Conservation (phyloP, 2,797 vertebrate genomes). For the Saxicola maurus region DNA sequence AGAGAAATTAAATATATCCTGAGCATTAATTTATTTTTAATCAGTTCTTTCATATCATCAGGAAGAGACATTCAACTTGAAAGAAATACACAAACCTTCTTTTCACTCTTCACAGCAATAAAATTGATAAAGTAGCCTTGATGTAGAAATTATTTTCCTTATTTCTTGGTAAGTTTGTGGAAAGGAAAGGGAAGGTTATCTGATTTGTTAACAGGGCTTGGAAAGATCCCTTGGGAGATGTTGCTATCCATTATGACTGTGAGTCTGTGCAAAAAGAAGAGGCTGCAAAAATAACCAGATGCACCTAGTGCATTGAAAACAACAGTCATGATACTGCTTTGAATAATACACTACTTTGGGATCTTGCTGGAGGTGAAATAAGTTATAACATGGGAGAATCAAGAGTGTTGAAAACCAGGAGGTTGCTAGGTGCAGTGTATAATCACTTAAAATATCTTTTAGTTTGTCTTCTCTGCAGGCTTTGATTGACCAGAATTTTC, state of each 20-base stretch:
- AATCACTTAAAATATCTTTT: neutral
- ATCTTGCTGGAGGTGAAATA: constrained; percentile 6
- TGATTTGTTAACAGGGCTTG: neutral
- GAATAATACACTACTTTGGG: neutral
- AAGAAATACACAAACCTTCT: neutral
- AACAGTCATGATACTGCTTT: neutral
- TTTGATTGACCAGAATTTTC: neutral
- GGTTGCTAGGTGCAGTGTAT: neutral
- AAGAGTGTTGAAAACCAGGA: neutral
- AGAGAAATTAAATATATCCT: neutral
- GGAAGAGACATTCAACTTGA: neutral
- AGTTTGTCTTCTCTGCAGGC: neutral
- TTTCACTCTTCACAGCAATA: neutral
- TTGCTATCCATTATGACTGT: neutral
- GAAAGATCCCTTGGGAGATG: neutral
- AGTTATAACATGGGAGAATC: neutral
- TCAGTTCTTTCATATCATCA: neutral
- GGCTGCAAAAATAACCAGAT: constrained; percentile 7
- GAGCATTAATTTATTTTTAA: neutral
- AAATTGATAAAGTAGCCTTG: neutral
- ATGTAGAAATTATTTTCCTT: neutral
- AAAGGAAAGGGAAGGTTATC: neutral
- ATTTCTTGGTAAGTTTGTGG: neutral
- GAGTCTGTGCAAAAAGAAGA: neutral
- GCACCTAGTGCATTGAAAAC: neutral